Percentiles rank a stretch among this genome's conserved stretches.
Evolutionary conservation across 1,140 invertebrate genomes (phyloP).

Genomic region (Drosophila suzukii): DNA sequence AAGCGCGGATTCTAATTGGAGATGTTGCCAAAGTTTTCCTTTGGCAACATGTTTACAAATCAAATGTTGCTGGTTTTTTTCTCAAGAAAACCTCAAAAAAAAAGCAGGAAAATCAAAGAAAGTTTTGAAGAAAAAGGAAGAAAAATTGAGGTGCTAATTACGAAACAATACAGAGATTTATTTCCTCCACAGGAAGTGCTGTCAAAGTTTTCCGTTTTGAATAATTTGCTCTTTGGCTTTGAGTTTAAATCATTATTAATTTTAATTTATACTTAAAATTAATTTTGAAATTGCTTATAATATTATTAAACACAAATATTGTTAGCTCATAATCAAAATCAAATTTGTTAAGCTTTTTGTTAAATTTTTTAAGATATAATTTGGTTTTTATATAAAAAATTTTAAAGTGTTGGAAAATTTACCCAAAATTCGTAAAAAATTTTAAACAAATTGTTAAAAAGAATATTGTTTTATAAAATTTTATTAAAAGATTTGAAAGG

Average conservation of each 20-base stretch:
- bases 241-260: too few relatives aligned
- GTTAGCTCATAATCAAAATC: too few relatives aligned
- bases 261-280: background rate
- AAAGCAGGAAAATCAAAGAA: background rate
- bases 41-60: constrained; percentile 61
- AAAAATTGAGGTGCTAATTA: constrained; percentile 7
- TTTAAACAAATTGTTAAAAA: too few relatives aligned
- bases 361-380: too few relatives aligned
- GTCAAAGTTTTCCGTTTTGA: constrained; percentile 7
- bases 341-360: too few relatives aligned
- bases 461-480: too few relatives aligned
- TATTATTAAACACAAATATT: too few relatives aligned
- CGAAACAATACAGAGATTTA: constrained; percentile 7
- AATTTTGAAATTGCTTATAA: too few relatives aligned
- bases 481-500: too few relatives aligned
- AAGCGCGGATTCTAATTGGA: constrained; percentile 4
- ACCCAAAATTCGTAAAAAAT: too few relatives aligned
- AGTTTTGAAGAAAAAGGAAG: constrained; percentile 1
- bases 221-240: background rate
- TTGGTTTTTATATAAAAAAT: too few relatives aligned
- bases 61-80: background rate
- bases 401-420: too few relatives aligned
- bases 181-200: constrained; percentile 2
- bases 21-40: constrained; percentile 43
- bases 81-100: background rate